These are phyloP conservation scores for Vollenhovia emeryi DNA, from an alignment of 1,140 invertebrate genomes.

Conservation along the genomic window DNA sequence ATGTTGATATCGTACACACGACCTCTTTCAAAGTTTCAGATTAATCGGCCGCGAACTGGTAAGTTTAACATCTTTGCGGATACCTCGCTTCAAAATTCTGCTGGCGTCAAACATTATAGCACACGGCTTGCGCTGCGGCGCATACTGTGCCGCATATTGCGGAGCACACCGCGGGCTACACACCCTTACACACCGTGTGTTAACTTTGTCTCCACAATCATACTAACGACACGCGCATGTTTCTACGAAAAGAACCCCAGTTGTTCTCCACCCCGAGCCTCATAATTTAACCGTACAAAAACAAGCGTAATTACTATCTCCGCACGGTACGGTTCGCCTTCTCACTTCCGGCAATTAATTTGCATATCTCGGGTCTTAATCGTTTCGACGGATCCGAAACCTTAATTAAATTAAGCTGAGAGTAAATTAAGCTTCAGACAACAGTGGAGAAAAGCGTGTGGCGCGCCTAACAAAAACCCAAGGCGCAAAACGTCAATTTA, in stretches of 20 bases:
- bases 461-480: slow-evolving; percentile 36
- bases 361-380: slow-evolving; percentile 46
- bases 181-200: background rate
- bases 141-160: slow-evolving; percentile 3
- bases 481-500: background rate
- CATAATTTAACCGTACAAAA: slow-evolving; percentile 38
- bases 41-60: slow-evolving; percentile 10
- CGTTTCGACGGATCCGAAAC: background rate
- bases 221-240: slow-evolving; percentile 4
- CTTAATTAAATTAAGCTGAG: slow-evolving; percentile 60
- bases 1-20: background rate
- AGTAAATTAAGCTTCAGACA: slow-evolving; percentile 60
- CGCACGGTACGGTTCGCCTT: background rate
- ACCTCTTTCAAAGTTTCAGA: slow-evolving; percentile 1
- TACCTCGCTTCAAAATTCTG: slow-evolving; percentile 16
- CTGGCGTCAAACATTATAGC: slow-evolving; percentile 21
- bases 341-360: slow-evolving; percentile 33
- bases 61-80: slow-evolving; percentile 6
- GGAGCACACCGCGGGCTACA: background rate
- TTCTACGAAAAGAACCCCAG: background rate
- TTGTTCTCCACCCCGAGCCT: background rate
- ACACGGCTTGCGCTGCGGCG: background rate
- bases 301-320: slow-evolving; percentile 26
- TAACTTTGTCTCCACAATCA: slow-evolving; percentile 39
- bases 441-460: slow-evolving; percentile 21